phyloP scores from a whole-genome alignment of 2,797 vertebrate genomes.

The Pagetopsis macropterus region DNA sequence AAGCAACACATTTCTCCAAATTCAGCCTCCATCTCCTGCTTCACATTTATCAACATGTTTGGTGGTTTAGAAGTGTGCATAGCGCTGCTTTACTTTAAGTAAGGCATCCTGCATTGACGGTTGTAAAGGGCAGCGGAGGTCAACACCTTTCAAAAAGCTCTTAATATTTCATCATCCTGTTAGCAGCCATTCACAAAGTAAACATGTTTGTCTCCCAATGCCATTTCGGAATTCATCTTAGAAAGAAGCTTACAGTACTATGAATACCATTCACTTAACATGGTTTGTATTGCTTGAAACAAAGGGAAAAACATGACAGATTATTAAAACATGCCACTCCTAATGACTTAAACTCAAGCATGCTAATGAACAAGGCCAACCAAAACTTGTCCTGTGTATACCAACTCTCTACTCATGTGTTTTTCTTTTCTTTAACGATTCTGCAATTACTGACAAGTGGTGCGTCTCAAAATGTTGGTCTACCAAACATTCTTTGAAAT shows the following conservation, averaged over 20 bases:
- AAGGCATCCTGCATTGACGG: not conserved
- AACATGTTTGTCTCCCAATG: conserved; percentile 14
- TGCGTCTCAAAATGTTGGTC: not conserved
- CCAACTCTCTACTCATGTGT: not conserved
- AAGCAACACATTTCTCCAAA: not conserved
- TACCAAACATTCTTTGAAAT: conserved; percentile 3
- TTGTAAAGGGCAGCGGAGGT: conserved; percentile 1
- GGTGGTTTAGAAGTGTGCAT: no score
- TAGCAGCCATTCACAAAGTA: not conserved
- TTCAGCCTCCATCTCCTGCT: not conserved
- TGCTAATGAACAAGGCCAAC: not conserved
- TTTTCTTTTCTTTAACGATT: not conserved
- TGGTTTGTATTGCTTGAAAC: not conserved
- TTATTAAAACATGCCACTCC: conserved; percentile 4
- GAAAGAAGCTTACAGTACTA: conserved; percentile 13
- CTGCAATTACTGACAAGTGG: not conserved
- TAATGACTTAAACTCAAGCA: not conserved
- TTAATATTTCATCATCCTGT: conserved; percentile 23
- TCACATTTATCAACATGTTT: not conserved
- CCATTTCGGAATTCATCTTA: conserved; percentile 24
- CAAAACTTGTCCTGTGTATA: not conserved
- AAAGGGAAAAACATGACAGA: conserved; percentile 16
- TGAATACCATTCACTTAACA: conserved; percentile 19
- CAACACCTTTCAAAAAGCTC: conserved; percentile 16
- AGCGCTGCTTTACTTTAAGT: no score